Percentiles rank a stretch among this genome's conserved stretches.
phyloP scores from a whole-genome alignment of 2,113 vertebrate species.

The Lamprotornis superbus region DNA sequence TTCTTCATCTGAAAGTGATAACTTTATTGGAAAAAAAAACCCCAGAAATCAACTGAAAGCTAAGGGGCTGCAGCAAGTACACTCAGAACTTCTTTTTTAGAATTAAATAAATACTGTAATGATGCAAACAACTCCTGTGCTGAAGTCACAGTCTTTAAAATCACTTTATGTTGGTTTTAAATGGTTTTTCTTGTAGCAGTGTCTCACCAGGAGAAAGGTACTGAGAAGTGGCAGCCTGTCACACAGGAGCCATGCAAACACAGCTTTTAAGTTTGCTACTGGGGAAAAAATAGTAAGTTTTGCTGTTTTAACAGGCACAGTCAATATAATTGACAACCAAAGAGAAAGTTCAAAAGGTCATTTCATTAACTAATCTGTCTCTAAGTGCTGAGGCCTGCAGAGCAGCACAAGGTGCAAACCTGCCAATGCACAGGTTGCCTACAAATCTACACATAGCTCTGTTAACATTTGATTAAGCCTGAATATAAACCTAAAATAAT shows the following conservation, averaged over 20 bases:
- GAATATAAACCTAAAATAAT: neutral
- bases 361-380: neutral
- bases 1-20: neutral
- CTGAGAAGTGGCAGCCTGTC: neutral
- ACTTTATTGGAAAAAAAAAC: neutral
- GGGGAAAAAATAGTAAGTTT: neutral
- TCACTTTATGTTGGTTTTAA: neutral
- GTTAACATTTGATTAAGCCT: neutral
- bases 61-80: neutral
- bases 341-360: neutral
- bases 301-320: neutral
- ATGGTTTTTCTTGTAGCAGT: neutral
- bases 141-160: neutral
- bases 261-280: neutral
- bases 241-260: neutral
- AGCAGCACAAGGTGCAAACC: neutral
- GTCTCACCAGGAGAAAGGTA: neutral
- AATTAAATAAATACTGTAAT: neutral
- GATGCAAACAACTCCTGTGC: neutral
- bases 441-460: rapidly evolving
- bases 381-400: neutral
- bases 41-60: neutral
- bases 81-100: neutral
- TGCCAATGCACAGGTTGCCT: neutral
- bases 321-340: neutral